These are phyloP conservation scores for Trissoscelio sp. DNA, from an alignment of 2,888 invertebrate species.

Conservation along the genomic window DNA sequence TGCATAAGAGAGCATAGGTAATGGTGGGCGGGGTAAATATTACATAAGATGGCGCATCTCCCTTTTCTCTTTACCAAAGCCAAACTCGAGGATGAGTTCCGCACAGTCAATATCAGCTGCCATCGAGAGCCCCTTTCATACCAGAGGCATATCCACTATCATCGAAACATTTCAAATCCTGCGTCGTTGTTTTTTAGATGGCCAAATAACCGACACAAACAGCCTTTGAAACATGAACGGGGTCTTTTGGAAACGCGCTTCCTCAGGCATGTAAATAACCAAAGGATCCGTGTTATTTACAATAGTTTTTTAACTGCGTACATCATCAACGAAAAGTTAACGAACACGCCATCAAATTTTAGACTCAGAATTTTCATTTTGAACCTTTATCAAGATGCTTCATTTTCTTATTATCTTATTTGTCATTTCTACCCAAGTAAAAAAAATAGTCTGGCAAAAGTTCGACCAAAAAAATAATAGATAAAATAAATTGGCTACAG, in stretches of 20 bases:
- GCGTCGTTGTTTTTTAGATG: constrained; percentile 60
- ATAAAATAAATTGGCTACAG: no score
- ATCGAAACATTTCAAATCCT: constrained; percentile 62
- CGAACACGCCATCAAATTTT: neutral
- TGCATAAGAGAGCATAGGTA: constrained; percentile 68
- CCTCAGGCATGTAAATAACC: constrained; percentile 38
- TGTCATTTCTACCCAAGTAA: no score
- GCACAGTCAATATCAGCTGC: constrained; percentile 78
- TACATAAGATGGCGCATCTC: constrained; percentile 78
- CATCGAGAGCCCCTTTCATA: constrained; percentile 74
- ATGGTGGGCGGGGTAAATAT: constrained; percentile 76
- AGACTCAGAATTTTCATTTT: no score
- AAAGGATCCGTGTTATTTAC: constrained; percentile 20
- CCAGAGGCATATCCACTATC: constrained; percentile 56
- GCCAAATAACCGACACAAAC: constrained; percentile 58
- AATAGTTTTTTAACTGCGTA: constrained; percentile 15
- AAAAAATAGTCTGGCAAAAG: no score
- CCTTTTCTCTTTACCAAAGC: constrained; percentile 74
- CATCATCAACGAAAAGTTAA: neutral
- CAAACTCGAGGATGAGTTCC: constrained; percentile 73
- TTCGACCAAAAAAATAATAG: no score
- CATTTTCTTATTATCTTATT: no score
- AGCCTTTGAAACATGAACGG: constrained; percentile 50
- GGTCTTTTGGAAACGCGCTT: constrained; percentile 22
- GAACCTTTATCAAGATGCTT: no score